Percentiles rank a stretch among this genome's conserved stretches.
These are phyloP conservation scores for Plagodis pulveraria DNA, from an alignment of 2,888 invertebrate species.

Conservation along the genomic window DNA sequence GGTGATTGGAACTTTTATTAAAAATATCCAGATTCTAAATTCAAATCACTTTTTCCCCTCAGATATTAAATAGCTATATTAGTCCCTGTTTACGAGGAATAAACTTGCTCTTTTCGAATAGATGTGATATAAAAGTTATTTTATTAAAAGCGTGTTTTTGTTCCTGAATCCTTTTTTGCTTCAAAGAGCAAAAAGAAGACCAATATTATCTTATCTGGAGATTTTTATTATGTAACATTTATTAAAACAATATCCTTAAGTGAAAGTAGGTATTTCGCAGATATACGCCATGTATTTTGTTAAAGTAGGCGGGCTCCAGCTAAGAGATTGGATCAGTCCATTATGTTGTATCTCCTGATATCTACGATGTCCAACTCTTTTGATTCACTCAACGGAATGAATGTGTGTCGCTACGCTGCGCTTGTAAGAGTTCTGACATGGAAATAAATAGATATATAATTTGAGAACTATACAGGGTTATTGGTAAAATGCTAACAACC, in stretches of 20 bases:
- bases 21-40: no score
- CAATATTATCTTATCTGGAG: constrained; percentile 2
- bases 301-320: constrained; percentile 59
- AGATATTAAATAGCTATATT: no score
- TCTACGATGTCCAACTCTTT: constrained; percentile 52
- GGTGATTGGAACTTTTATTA: no score
- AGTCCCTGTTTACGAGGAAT: no score
- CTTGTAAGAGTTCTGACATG: constrained; percentile 33
- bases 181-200: no score
- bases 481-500: no score
- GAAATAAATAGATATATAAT: not conserved
- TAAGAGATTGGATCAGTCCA: constrained; percentile 75
- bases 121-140: no score
- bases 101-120: no score
- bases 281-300: constrained; percentile 36
- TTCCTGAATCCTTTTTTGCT: no score
- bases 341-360: constrained; percentile 70
- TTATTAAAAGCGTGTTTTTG: no score
- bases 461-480: no score
- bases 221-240: constrained; percentile 18
- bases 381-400: constrained; percentile 48
- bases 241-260: constrained; percentile 28
- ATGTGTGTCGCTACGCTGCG: constrained; percentile 37
- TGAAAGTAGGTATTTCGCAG: constrained; percentile 26
- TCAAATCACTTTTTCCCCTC: no score